Evolutionary conservation across 2,113 vertebrate genomes (phyloP).

Genomic region (Alectura lathami): DNA sequence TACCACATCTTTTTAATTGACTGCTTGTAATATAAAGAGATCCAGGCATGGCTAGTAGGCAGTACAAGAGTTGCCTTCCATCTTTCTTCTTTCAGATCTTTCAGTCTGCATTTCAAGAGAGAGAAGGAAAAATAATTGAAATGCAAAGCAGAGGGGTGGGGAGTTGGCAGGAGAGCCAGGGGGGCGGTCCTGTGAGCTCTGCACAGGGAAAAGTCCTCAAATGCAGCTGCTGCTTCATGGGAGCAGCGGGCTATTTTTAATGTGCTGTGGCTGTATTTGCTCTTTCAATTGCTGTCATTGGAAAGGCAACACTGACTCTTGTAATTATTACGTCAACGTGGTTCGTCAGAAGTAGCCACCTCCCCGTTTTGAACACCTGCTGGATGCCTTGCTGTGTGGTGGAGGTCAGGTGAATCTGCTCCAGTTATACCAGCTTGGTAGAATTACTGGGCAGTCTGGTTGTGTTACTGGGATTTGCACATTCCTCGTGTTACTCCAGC

Average conservation of each 20-base stretch:
- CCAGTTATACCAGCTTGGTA: background rate
- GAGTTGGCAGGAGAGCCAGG: background rate
- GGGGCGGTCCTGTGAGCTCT: background rate
- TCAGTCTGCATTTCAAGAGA: background rate
- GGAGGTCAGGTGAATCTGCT: background rate
- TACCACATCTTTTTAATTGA: background rate
- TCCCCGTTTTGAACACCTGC: background rate
- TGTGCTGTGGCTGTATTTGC: conserved; percentile 21
- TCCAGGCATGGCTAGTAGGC: background rate
- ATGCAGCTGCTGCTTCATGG: conserved; percentile 57
- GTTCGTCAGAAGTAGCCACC: background rate
- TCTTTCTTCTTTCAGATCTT: conserved; percentile 20
- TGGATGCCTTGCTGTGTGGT: background rate
- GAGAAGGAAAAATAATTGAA: conserved; percentile 20
- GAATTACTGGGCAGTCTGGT: background rate
- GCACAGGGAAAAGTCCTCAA: conserved; percentile 42
- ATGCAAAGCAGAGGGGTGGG: conserved; percentile 28
- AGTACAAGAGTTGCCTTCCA: background rate
- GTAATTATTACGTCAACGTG: conserved; percentile 1
- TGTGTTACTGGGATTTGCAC: background rate
- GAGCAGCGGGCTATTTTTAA: conserved; percentile 58
- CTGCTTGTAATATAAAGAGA: background rate
- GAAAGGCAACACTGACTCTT: conserved; percentile 17
- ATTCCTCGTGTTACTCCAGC: background rate
- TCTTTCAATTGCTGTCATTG: conserved; percentile 64